These are phyloP conservation scores for Linepithema humile DNA, from an alignment of 1,140 invertebrate species.

Conservation along the genomic window DNA sequence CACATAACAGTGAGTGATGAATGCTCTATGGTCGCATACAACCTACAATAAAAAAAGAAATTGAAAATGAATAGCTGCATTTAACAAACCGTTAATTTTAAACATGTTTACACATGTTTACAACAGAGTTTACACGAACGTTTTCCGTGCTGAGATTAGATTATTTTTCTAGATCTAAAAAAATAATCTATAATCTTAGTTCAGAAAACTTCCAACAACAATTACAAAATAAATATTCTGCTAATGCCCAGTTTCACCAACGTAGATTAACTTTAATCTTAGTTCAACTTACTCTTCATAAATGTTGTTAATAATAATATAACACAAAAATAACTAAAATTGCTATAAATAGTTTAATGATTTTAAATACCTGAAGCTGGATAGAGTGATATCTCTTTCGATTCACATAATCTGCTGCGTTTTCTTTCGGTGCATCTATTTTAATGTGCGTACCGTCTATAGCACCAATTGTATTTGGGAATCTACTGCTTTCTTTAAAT, in stretches of 20 bases:
- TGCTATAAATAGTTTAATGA: background rate
- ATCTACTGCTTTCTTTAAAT: background rate
- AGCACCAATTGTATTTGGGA: background rate
- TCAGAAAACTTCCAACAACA: too few species aligned
- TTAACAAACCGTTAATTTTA: too few species aligned
- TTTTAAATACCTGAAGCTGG: background rate
- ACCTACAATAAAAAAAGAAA: background rate
- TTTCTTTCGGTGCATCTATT: background rate
- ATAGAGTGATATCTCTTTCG: constrained; percentile 15
- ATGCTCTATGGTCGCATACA: background rate
- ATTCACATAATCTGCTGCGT: constrained; percentile 10
- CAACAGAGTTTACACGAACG: too few species aligned
- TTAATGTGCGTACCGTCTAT: background rate
- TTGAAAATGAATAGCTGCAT: background rate
- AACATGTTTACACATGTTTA: too few species aligned
- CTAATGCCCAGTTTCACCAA: too few species aligned
- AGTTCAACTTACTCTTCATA: too few species aligned
- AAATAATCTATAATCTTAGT: too few species aligned
- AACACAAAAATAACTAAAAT: background rate
- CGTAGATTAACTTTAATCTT: too few species aligned
- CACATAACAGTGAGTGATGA: background rate
- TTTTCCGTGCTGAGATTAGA: too few species aligned
- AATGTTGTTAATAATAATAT: background rate
- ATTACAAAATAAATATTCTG: too few species aligned
- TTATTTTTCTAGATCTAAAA: too few species aligned